Evolutionary conservation across 1,140 invertebrate species (phyloP), one percentile per base, ranked within the genome.

Genomic region (Lerema accius): DNA sequence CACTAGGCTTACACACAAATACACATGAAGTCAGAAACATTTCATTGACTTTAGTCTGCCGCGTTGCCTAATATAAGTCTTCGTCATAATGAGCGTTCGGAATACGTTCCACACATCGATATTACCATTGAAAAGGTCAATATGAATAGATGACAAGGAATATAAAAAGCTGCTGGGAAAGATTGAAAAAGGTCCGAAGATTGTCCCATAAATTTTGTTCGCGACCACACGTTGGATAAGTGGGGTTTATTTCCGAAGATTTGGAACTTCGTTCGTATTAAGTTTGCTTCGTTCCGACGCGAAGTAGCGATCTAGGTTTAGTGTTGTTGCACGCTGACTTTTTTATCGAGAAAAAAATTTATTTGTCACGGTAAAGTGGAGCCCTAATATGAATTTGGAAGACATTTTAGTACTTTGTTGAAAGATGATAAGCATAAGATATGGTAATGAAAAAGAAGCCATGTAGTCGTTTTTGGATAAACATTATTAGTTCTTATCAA

Each of bases 191-290:
- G 80, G 77, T 76, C 70, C 62, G 53, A 63, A 75, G 73, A 83
- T 78, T 77, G 76, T 79, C 76, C 74, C 74, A 86, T 84, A 84
- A 86, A 86, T 86, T 83, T 79, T 69, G 60, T 83, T 83, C 69
- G 69, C 73, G 71, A 84, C 67, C 80, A 81, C 80, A 80, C 66
- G 77, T 65, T 73, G 72, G 81, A 80, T 83, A 82, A 86, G 81
- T 82, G 78, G 68, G 78, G 81, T 83, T 84, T 84, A 86, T 86
- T 84, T 78, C 78, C 72, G 69, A 75, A 83, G 80, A 84, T 83
- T 84, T 81, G 66, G 76, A 48, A 69, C 71, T 69, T 72, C 78
- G 63, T 76, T 78, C 61, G 58, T 49, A 56, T 69, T 59, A 75
- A 81, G 66, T 77, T 77, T 69, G 63, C 28, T 63, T 48, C 68